phyloP scores from a whole-genome alignment of 2,797 vertebrate genomes.

The Gobio occitaniae region DNA sequence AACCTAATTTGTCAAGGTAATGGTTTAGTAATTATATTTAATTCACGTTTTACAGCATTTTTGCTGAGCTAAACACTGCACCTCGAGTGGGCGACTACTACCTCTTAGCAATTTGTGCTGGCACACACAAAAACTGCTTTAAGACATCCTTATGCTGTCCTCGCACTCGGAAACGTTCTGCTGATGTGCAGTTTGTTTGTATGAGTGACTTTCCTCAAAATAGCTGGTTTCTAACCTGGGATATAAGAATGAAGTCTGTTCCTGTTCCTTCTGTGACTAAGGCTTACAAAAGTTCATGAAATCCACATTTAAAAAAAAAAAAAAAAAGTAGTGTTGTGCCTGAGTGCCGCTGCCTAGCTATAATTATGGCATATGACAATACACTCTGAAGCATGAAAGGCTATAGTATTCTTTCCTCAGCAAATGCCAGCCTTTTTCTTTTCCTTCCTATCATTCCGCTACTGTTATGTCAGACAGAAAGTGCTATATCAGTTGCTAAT shows the following conservation, averaged over 20 bases:
- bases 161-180: constrained; percentile 64
- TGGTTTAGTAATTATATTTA: constrained; percentile 55
- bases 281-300: constrained; percentile 24
- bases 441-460: not conserved
- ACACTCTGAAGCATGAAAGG: constrained; percentile 28
- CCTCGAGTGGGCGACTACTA: not conserved
- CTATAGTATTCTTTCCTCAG: constrained; percentile 15
- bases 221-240: constrained; percentile 70
- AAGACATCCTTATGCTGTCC: constrained; percentile 61
- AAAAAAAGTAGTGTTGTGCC: constrained; percentile 13
- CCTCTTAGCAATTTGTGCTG: constrained; percentile 4
- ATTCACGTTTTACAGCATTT: constrained; percentile 50
- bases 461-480: constrained; percentile 22
- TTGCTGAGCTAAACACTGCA: constrained; percentile 34
- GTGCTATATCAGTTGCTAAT: constrained; percentile 44
- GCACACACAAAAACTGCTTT: constrained; percentile 46
- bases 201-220: constrained; percentile 68
- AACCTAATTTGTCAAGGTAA: constrained; percentile 56
- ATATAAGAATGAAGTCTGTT: constrained; percentile 65
- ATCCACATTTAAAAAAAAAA: constrained; percentile 13
- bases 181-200: constrained; percentile 74
- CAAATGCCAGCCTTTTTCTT: constrained; percentile 15
- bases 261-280: not conserved
- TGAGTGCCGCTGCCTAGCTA: constrained; percentile 7
- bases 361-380: constrained; percentile 44